Base-by-base conservation (phyloP, 2,113 vertebrate genomes). In the Neogale vison region DNA sequence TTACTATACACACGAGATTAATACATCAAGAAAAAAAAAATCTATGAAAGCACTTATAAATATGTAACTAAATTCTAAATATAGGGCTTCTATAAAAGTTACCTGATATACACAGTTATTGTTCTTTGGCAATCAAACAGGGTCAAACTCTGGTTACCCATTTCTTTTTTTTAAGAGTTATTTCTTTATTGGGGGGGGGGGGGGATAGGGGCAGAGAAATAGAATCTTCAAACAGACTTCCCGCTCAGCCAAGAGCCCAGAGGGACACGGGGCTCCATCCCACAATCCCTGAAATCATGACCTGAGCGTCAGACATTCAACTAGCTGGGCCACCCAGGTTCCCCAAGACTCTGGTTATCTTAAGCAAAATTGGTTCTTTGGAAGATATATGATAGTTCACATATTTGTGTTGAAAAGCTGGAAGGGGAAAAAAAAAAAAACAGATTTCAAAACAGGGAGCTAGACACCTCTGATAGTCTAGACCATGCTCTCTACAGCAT, bases 401-500 rank as follows among this genome's bases (percentile, higher is more conserved):
- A 14, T 92, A 18, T 52, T 95, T 71, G 20, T 81, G 26, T 15
- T 72, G 15, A 67, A 88, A 91, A n/a, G 10, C 17, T 88, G 21
- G 36, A 24, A 17, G 23, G 36, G 42, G 8, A 6, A 26, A 45
- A 15, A 34, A 47, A 34, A 31, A n/a, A 29, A 34, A 52, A 20
- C 39, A 31, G 34, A 7, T 36, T 6, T 83, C 47, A 82, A 6
- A 77, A 79, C 5, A 23, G 24, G 29, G 47, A 47, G 17, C 18
- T n/a, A 14, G 14, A 65, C 1, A 52, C 11, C 34, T 42, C 17
- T 52, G 14, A 36, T 18, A 50, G 20, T 57, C 18, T 3, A 91
- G 23, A 0, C 2, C 6, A 10, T 15, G 1, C 10, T 26, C 11
- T 83, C 31, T 9, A 34, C 0, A 36, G 9, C n/a, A 57, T 71